Base-by-base conservation (phyloP, 2,888 invertebrate genomes). In the Blera fallax region DNA sequence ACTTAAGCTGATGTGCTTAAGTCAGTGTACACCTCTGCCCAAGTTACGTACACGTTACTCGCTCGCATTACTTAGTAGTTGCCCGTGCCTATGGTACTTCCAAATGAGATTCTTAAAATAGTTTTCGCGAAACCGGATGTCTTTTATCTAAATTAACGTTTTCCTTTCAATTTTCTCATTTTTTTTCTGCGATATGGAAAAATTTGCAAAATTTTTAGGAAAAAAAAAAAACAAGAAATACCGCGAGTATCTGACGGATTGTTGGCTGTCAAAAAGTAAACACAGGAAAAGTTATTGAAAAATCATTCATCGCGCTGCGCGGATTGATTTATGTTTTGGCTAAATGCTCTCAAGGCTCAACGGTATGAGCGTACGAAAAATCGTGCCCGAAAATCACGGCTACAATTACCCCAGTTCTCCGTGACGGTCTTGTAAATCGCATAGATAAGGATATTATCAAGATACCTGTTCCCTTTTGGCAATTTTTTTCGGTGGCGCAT, bases 381-480 rank as follows among this genome's bases (percentile, higher is more conserved):
- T 80, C 84, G 84, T 84, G 84, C 84, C 52, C 50, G 14, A 70
- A 70, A 74, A 70, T 80, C 84, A 76, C 69, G 80, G 80, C 58
- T 80, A 80, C 84, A 84, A 80, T 84, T 84, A 84, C 74, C 84
- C 84, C 70, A 84, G 70, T 80, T 84, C 70, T 74, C 64, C 84
- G 58, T 70, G 58, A 73, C 79, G 80, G 65, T 67, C 60, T 67
- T 18, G 0, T 54, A 56, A 80, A 67, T 74, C 74, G 14, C 43
- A 43, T n/a, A 18, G 84, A 84, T 84, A 84, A 84, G 84, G 69
- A 84, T 52, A 80, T 76, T 74, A 84, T 84, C 80, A 74, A 43
- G 79, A 70, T 74, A 84, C 79, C 70, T 84, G 84, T 80, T 84
- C 64, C 80, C 84, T 84, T 84, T 80, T 69, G 84, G 80, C 79